phyloP scores from a whole-genome alignment of 37 sponge, comb jelly and placozoan genomes.

The Mnemiopsis leidyi region DNA sequence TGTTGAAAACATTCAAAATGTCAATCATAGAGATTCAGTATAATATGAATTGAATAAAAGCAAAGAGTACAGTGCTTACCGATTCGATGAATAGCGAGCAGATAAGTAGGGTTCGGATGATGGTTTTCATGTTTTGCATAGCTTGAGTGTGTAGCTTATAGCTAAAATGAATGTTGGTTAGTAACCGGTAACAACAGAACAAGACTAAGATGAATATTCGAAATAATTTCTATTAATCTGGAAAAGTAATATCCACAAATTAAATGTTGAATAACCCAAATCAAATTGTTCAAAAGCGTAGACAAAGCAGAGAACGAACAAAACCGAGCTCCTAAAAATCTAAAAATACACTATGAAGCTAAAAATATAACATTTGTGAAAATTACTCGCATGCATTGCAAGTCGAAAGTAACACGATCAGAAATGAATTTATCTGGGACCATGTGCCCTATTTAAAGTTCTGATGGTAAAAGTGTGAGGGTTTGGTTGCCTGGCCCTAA shows the following conservation, averaged over 20 bases:
- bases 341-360: no score
- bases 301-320: no score
- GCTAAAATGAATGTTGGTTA: neutral
- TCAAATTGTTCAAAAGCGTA: no score
- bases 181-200: neutral
- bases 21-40: no score
- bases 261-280: no score
- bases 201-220: no score
- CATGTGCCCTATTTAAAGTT: neutral
- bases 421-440: neutral
- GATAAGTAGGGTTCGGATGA: neutral
- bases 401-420: neutral
- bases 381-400: neutral
- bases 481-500: neutral
- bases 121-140: neutral
- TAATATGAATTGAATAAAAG: no score
- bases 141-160: neutral
- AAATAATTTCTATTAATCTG: no score
- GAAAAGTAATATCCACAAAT: no score
- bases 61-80: neutral
- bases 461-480: neutral
- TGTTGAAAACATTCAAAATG: no score
- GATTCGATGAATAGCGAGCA: neutral
- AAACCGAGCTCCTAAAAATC: no score
- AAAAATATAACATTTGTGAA: no score